These are phyloP conservation scores for Leucophenga varia DNA, from an alignment of 1,140 invertebrate genomes.

Conservation along the genomic window DNA sequence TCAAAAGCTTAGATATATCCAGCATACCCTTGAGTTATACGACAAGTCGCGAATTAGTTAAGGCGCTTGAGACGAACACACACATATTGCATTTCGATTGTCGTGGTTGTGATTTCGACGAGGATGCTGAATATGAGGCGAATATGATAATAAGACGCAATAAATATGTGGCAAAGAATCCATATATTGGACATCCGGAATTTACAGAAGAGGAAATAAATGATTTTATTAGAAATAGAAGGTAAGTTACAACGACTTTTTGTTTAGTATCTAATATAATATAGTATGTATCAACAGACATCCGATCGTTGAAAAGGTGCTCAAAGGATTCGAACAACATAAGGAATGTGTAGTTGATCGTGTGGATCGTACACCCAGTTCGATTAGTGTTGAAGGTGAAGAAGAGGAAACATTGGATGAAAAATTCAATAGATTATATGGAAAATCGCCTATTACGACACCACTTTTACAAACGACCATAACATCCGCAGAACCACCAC, in stretches of 20 bases:
- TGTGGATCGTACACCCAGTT: background rate
- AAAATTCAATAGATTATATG: slow-evolving; percentile 7
- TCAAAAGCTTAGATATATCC: slow-evolving; percentile 28
- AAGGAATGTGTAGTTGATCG: slow-evolving; percentile 4
- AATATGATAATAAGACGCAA: slow-evolving; percentile 38
- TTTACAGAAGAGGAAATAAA: slow-evolving; percentile 10
- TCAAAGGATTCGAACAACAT: background rate
- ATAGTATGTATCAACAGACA: slow-evolving; percentile 15
- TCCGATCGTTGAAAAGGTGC: slow-evolving; percentile 20
- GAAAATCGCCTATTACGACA: too few species aligned
- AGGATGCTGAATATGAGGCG: slow-evolving; percentile 30
- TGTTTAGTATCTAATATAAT: too few species aligned
- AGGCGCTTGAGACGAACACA: slow-evolving; percentile 15
- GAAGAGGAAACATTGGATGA: slow-evolving; percentile 10
- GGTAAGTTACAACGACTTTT: too few species aligned
- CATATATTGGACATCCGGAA: slow-evolving; percentile 13
- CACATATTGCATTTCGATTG: slow-evolving; percentile 25
- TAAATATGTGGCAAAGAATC: slow-evolving; percentile 10
- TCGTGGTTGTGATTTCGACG: slow-evolving; percentile 25
- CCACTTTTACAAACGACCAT: too few species aligned
- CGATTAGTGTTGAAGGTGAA: background rate
- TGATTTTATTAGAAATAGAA: too few species aligned
- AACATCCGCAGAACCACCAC: too few species aligned
- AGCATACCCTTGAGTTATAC: slow-evolving; percentile 8
- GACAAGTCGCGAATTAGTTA: slow-evolving; percentile 11